A percentile compares a stretch with the other conserved stretches of the same genome.
Conservation (phyloP, 2,113 vertebrate genomes). For the Petaurus breviceps region DNA sequence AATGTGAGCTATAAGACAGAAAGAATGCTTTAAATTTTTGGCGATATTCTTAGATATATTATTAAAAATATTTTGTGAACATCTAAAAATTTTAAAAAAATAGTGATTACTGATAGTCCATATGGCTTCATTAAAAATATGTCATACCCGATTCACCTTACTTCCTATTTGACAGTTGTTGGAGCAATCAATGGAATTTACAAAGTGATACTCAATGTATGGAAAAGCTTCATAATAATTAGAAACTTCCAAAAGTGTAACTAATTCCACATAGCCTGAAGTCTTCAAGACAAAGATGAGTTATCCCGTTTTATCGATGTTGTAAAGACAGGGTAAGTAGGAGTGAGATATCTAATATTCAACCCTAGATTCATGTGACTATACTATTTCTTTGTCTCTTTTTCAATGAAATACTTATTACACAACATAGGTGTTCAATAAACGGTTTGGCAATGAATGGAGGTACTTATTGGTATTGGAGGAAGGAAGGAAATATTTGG, state of each 20-base stretch:
- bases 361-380: neutral
- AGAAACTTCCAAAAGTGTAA: neutral
- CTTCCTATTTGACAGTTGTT: neutral
- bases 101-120: neutral
- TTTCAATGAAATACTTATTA: neutral
- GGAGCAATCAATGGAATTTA: neutral
- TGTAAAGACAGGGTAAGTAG: neutral
- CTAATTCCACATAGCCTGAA: neutral
- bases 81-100: neutral
- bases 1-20: neutral
- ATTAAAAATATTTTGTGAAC: neutral
- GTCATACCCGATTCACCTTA: neutral
- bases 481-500: neutral
- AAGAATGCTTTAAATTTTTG: neutral
- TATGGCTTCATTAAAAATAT: neutral
- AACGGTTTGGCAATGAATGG: neutral
- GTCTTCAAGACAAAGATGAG: neutral
- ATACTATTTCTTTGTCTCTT: neutral
- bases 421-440: neutral
- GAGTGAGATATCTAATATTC: neutral
- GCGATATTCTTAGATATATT: neutral
- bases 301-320: neutral
- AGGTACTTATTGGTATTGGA: neutral
- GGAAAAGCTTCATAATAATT: neutral
- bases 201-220: neutral